Evolutionary conservation across 30 jellyfish, hydroid and myxozoan species (phyloP).

Genomic region (Chrysaora quinquecirrha): DNA sequence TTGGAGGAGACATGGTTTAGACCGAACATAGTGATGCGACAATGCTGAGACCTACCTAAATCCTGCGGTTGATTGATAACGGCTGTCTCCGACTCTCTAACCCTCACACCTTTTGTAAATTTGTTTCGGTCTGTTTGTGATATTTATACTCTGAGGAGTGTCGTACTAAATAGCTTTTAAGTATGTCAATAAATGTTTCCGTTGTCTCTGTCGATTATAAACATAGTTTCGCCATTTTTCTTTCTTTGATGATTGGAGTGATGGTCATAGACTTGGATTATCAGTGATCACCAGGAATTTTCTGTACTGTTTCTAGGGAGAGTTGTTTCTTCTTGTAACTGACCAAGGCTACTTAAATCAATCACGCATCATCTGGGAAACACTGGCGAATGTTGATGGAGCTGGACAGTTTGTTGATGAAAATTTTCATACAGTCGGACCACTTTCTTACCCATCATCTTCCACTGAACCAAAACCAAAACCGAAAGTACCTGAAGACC

Average conservation of each 20-base stretch:
- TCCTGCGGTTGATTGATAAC: too few relatives aligned
- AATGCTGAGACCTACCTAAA: too few relatives aligned
- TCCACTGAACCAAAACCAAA: conserved; percentile 16
- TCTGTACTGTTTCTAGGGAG: conserved; percentile 57
- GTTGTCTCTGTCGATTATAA: too few relatives aligned
- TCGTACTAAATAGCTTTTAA: too few relatives aligned
- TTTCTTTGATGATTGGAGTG: background rate
- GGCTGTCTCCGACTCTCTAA: too few relatives aligned
- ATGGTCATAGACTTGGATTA: too few relatives aligned
- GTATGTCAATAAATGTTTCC: too few relatives aligned
- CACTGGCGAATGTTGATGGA: conserved; percentile 97
- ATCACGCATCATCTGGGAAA: conserved; percentile 94
- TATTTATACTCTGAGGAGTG: too few relatives aligned
- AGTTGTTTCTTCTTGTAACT: conserved; percentile 86
- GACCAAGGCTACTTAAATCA: conserved; percentile 97
- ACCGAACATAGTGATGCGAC: too few relatives aligned
- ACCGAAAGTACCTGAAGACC: background rate
- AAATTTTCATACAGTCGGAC: conserved; percentile 71
- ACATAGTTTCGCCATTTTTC: background rate
- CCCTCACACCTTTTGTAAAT: too few relatives aligned
- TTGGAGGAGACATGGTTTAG: too few relatives aligned
- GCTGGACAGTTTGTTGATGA: conserved; percentile 97
- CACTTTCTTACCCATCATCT: conserved; percentile 41
- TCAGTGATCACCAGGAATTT: background rate
- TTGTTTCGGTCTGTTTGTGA: too few relatives aligned